A percentile compares a stretch with the other conserved stretches of the same genome.
Conservation (phyloP, 2,888 invertebrate genomes). For the Spatulosminthurus flaviceps region DNA sequence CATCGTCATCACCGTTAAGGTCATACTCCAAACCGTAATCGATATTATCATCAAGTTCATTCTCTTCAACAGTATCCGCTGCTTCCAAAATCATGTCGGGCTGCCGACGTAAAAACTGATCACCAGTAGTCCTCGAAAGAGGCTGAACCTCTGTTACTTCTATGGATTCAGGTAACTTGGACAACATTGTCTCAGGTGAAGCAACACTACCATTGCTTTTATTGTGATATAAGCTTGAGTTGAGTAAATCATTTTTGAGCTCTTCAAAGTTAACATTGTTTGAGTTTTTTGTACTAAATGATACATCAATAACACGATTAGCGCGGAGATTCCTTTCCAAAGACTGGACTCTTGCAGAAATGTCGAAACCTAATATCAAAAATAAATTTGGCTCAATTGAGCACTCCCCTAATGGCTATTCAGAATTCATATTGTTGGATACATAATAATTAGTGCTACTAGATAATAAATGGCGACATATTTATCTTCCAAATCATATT, state of each 20-base stretch:
- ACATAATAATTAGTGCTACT: too few relatives aligned
- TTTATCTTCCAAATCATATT: too few relatives aligned
- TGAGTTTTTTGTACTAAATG: constrained; percentile 26
- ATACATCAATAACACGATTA: constrained; percentile 11
- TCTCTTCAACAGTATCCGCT: neutral
- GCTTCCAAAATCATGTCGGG: constrained; percentile 18
- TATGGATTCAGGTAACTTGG: constrained; percentile 11
- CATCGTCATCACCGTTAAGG: constrained; percentile 10
- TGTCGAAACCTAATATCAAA: constrained; percentile 22
- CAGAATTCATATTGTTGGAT: too few relatives aligned
- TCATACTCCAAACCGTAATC: constrained; percentile 8
- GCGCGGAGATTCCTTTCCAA: neutral
- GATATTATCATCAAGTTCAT: neutral
- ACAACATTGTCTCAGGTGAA: neutral
- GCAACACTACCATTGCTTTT: neutral
- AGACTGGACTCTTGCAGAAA: neutral
- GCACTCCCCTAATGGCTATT: too few relatives aligned
- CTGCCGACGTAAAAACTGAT: neutral
- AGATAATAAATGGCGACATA: too few relatives aligned
- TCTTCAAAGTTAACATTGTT: constrained; percentile 16
- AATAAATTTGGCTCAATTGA: too few relatives aligned
- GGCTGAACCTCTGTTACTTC: constrained; percentile 7
- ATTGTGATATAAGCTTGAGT: neutral
- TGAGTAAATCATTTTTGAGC: neutral
- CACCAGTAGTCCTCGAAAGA: too few relatives aligned